phyloP scores from a whole-genome alignment of 2,888 invertebrate species.

The Liopterus haemorrhoidalis region DNA sequence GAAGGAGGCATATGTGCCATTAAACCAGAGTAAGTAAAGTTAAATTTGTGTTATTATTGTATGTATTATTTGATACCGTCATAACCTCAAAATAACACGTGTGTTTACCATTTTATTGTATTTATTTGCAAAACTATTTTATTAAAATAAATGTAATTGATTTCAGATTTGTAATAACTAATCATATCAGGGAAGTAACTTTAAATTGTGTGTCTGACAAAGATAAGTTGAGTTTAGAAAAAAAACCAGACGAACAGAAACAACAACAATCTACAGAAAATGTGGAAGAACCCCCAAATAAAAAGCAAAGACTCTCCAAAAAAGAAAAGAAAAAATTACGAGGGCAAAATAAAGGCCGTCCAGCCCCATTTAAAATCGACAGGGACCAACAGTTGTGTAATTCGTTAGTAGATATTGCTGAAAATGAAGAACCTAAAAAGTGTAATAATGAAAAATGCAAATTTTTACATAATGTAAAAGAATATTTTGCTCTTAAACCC shows the following conservation, averaged over 20 bases:
- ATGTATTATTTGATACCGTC: conserved; percentile 10
- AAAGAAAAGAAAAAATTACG: conserved; percentile 46
- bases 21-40: conserved; percentile 46
- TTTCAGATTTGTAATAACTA: conserved; percentile 47
- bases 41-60: conserved; percentile 9
- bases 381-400: conserved; percentile 64
- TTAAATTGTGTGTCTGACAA: conserved; percentile 45
- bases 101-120: conserved; percentile 13
- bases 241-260: conserved; percentile 22
- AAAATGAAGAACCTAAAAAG: conserved; percentile 46
- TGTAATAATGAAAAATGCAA: conserved; percentile 62
- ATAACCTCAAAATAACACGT: conserved; percentile 1
- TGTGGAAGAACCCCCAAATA: conserved; percentile 37
- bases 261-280: conserved; percentile 23
- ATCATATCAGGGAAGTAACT: conserved; percentile 43
- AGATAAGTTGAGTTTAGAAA: conserved; percentile 41
- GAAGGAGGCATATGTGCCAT: conserved; percentile 45
- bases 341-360: conserved; percentile 76
- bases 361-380: conserved; percentile 59
- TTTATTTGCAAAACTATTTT: conserved; percentile 14
- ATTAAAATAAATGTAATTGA: conserved; percentile 16
- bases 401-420: conserved; percentile 52
- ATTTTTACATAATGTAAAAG: conserved; percentile 68
- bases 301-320: conserved; percentile 41
- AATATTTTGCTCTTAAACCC: conserved; percentile 69